Percentiles rank a stretch among this genome's conserved stretches.
Conservation (phyloP, 2,888 invertebrate genomes). For the Rotaria macrura region DNA sequence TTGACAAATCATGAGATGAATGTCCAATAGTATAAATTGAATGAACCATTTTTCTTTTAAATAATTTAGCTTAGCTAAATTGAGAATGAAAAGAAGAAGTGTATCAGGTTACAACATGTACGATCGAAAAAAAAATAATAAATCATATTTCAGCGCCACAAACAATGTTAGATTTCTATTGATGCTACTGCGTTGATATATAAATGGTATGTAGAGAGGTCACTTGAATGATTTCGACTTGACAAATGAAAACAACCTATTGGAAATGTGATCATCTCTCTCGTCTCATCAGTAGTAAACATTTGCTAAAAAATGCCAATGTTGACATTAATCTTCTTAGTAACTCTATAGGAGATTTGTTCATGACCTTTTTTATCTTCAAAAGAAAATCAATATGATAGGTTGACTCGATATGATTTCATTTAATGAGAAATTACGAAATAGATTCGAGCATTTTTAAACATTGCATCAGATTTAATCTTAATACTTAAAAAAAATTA, state of each 20-base stretch:
- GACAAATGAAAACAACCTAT: neutral
- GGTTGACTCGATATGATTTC: neutral
- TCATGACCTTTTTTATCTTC: neutral
- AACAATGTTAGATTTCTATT: neutral
- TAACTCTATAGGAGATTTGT: neutral
- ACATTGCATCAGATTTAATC: neutral
- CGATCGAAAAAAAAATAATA: neutral
- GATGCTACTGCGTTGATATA: neutral
- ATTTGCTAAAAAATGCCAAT: neutral
- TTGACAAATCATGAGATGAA: neutral
- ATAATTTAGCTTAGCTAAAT: neutral
- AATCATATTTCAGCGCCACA: neutral
- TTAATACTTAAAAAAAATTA: too few species aligned
- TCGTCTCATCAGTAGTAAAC: neutral
- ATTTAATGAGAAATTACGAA: neutral
- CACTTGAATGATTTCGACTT: neutral
- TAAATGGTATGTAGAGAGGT: neutral
- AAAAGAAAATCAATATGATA: neutral
- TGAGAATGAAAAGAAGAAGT: too few species aligned
- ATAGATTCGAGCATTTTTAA: neutral
- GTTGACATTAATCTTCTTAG: neutral
- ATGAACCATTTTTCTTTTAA: neutral
- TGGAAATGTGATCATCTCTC: neutral
- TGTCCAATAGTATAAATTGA: neutral
- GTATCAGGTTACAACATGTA: neutral